A percentile compares a stretch with the other conserved stretches of the same genome.
Conservation (phyloP, 2,888 invertebrate genomes). For the Dinocampus coccinellae region DNA sequence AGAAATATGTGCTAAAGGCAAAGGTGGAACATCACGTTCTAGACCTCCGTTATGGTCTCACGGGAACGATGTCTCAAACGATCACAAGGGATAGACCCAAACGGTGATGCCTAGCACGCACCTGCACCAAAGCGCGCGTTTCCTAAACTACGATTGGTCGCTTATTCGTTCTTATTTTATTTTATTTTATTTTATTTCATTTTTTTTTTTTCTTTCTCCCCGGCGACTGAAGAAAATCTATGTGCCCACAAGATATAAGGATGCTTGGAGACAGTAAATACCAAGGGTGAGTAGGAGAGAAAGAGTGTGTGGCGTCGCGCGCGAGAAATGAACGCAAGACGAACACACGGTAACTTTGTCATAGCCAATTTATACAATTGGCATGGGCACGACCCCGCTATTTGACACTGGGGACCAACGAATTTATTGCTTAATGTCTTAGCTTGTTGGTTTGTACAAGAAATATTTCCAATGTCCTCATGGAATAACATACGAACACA, state of each 20-base stretch:
- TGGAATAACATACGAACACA: conserved; percentile 10
- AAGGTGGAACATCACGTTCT: conserved; percentile 63
- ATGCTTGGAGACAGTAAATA: conserved; percentile 1
- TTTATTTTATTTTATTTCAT: too few relatives aligned
- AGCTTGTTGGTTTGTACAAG: conserved; percentile 28
- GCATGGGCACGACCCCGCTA: conserved; percentile 55
- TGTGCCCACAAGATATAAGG: conserved; percentile 40
- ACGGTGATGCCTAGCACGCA: conserved; percentile 42
- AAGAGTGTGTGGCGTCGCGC: neutral
- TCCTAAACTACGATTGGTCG: conserved; percentile 50
- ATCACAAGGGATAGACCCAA: conserved; percentile 57
- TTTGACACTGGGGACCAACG: conserved; percentile 65
- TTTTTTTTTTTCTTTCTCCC: conserved; percentile 47
- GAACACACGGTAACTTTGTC: conserved; percentile 66
- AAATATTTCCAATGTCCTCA: conserved; percentile 35
- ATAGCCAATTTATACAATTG: conserved; percentile 69
- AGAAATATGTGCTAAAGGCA: conserved; percentile 41
- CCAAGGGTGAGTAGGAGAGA: neutral
- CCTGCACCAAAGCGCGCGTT: conserved; percentile 44
- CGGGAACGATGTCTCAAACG: conserved; percentile 69
- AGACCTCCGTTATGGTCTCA: conserved; percentile 49
- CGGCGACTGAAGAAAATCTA: conserved; percentile 48
- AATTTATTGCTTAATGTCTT: conserved; percentile 64
- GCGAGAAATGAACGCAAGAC: conserved; percentile 16
- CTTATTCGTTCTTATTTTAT: too few relatives aligned